These are phyloP conservation scores for Galerucella pusilla DNA, from an alignment of 2,888 invertebrate genomes.

Conservation along the genomic window DNA sequence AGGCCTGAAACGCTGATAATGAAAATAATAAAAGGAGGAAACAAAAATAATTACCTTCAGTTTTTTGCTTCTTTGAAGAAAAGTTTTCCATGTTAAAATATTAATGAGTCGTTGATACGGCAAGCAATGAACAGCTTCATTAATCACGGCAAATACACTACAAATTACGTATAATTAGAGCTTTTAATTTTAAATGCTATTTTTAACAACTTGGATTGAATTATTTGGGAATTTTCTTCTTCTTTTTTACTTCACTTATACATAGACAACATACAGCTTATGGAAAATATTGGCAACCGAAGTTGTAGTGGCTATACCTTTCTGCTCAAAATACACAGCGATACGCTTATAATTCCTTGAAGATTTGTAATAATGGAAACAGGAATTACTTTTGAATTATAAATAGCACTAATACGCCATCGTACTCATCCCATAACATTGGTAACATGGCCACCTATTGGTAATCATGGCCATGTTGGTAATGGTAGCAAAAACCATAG, in stretches of 20 bases:
- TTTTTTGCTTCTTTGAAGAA: conserved; percentile 59
- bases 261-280: background rate
- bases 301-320: no score
- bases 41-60: conserved; percentile 57
- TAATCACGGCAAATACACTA: background rate
- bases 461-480: no score
- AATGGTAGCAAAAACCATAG: no score
- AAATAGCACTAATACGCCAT: no score
- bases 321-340: no score
- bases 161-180: no score
- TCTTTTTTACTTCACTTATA: background rate
- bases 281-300: no score
- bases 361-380: no score
- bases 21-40: background rate
- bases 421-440: no score
- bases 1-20: background rate
- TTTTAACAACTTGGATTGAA: background rate
- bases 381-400: no score
- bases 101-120: background rate
- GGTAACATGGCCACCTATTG: no score
- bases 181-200: background rate
- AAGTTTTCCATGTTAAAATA: conserved; percentile 54
- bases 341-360: no score
- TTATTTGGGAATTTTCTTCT: background rate
- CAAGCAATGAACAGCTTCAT: background rate